phyloP scores from a whole-genome alignment of 2,113 vertebrate genomes.

The Acrocephalus kingi region DNA sequence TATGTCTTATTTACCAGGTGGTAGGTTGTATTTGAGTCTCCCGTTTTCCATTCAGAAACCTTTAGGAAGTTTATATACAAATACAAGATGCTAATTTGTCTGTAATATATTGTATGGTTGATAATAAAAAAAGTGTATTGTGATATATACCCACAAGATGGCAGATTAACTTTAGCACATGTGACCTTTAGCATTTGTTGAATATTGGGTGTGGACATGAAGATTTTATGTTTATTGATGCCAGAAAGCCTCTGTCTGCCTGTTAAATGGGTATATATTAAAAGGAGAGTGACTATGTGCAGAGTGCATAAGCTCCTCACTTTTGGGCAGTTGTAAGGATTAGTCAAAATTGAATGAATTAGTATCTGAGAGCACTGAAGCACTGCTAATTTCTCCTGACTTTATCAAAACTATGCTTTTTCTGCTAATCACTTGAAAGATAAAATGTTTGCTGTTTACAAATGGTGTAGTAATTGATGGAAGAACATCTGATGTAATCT shows the following conservation, averaged over 20 bases:
- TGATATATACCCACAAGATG: conserved; percentile 46
- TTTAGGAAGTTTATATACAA: not conserved
- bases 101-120: not conserved
- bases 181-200: not conserved
- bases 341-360: not conserved
- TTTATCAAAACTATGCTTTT: not conserved
- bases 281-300: not conserved
- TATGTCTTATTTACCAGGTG: not conserved
- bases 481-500: not conserved
- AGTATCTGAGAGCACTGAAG: not conserved
- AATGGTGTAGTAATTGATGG: not conserved
- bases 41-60: not conserved
- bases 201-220: not conserved
- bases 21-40: not conserved
- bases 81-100: not conserved
- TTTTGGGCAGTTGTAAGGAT: not conserved
- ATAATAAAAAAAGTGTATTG: not conserved
- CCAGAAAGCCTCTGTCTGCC: not conserved
- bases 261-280: not conserved
- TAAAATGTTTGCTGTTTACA: not conserved
- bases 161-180: conserved; percentile 47
- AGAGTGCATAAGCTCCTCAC: not conserved
- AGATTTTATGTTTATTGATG: not conserved
- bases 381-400: not conserved
- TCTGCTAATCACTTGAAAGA: not conserved